Conservation (phyloP, 2,113 vertebrate species). For the Ptilorrhoa leucosticta region DNA sequence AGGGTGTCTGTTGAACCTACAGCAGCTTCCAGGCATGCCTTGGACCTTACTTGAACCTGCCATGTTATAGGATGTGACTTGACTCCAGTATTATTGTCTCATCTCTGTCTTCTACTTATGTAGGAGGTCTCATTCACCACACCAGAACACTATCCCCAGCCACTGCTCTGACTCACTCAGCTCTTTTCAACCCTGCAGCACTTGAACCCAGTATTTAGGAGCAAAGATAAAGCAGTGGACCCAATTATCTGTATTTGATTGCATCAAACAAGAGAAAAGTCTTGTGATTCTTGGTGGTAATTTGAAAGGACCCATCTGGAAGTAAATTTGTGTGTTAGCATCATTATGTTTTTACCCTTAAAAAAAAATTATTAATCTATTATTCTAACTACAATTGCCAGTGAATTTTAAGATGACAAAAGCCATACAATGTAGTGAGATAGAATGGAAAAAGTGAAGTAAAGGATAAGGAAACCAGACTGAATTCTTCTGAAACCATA, state of each 20-base stretch:
- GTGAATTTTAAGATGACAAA: not conserved
- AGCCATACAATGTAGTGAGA: rapidly evolving
- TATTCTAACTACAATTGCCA: not conserved
- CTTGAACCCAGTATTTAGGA: not conserved
- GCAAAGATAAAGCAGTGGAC: not conserved
- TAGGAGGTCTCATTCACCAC: not conserved
- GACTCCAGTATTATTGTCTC: not conserved
- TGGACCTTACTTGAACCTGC: not conserved
- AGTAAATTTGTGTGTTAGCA: not conserved
- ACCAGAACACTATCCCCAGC: not conserved
- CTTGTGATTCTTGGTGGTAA: not conserved
- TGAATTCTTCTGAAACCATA: not conserved
- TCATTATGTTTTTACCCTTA: not conserved
- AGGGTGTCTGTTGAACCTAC: not conserved
- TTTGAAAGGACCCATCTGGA: not conserved
- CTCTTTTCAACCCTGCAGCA: not conserved
- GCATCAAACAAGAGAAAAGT: not conserved
- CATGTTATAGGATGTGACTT: not conserved
- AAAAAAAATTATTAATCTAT: not conserved
- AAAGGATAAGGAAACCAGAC: not conserved
- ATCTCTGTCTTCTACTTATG: not conserved
- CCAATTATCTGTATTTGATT: not conserved
- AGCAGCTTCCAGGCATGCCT: not conserved
- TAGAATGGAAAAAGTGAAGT: not conserved
- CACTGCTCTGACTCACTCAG: not conserved